These are phyloP conservation scores for Hemicordylus capensis DNA, from an alignment of 2,113 vertebrate species.

Conservation along the genomic window DNA sequence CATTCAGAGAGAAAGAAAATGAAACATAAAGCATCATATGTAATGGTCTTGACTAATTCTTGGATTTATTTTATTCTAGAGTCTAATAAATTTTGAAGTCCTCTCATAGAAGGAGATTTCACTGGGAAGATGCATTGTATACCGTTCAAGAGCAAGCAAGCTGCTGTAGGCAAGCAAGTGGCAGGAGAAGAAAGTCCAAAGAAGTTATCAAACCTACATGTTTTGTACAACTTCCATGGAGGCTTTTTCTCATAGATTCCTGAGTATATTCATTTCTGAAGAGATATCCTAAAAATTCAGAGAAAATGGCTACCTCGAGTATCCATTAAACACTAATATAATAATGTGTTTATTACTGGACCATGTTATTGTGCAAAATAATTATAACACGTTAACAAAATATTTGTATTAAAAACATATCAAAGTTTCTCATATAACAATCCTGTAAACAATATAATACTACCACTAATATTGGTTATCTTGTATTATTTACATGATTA, in stretches of 20 bases:
- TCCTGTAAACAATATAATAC: too few relatives aligned
- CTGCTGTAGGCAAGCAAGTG: too few relatives aligned
- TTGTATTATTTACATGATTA: too few relatives aligned
- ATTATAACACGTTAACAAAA: too few relatives aligned
- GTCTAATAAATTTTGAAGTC: neutral
- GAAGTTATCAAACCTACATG: neutral
- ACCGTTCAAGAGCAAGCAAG: neutral
- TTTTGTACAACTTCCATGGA: neutral
- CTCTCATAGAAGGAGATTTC: neutral
- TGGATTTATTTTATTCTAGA: slow-evolving; percentile 21
- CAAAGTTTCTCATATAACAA: too few relatives aligned
- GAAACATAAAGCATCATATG: slow-evolving; percentile 22
- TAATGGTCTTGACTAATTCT: slow-evolving; percentile 8
- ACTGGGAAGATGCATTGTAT: neutral
- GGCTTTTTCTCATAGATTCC: neutral
- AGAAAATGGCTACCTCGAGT: neutral
- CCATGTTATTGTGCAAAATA: too few relatives aligned
- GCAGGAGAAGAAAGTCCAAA: neutral
- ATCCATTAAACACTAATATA: neutral
- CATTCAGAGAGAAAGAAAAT: neutral
- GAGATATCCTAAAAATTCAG: neutral
- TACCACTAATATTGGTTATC: too few relatives aligned
- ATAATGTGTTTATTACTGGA: too few relatives aligned
- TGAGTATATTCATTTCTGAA: neutral
- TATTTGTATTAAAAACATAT: too few relatives aligned